Base-by-base conservation (phyloP, 1,140 invertebrate species). In the Drosophila kurseongensis region DNA sequence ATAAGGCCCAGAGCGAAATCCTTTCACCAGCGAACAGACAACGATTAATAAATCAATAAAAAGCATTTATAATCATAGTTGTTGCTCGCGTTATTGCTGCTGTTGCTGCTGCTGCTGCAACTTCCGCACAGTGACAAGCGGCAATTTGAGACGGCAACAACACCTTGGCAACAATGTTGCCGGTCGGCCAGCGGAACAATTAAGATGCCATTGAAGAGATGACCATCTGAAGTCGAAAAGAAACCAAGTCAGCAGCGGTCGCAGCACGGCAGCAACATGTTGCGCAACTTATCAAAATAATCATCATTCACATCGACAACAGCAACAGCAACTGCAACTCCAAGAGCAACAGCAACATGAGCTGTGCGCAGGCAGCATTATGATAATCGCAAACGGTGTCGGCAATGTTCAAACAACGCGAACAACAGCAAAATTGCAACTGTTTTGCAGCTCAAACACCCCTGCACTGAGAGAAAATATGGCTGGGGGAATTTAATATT, bases 221-320 rank as follows among this genome's bases (percentile, higher is more conserved):
- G 50, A 44, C 29, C 36, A n/a, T 57, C 52, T 23, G 27, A 13
- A 42, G 16, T 73, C 42, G 48, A 51, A 67, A 38, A 40, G 41
- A 76, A 67, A 68, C 32, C 36, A 47, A 61, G 48, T 55, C 61
- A 48, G 45, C 13, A n/a, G 8, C 10, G 10, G 10, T 38, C 36
- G 47, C 44, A 16, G 45, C 18, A 27, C 47, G 27, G 47, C 48
- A 51, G 48, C 48, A 89, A 80, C 83, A 86, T 86, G 83, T 89
- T 88, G 84, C 84, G 76, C 84, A 88, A 88, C 84, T 83, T 88
- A 88, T 88, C 84, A 89, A 89, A 89, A 89, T 88, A 89, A 88
- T 89, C 84, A 88, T 88, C 83, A 80, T 83, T 76, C 73, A 66
- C 83, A 88, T 81, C 82, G 75, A 56, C 81, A 84, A 63, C 56